phyloP scores from a whole-genome alignment of 2,888 invertebrate species.

The Heliothis peltigera region DNA sequence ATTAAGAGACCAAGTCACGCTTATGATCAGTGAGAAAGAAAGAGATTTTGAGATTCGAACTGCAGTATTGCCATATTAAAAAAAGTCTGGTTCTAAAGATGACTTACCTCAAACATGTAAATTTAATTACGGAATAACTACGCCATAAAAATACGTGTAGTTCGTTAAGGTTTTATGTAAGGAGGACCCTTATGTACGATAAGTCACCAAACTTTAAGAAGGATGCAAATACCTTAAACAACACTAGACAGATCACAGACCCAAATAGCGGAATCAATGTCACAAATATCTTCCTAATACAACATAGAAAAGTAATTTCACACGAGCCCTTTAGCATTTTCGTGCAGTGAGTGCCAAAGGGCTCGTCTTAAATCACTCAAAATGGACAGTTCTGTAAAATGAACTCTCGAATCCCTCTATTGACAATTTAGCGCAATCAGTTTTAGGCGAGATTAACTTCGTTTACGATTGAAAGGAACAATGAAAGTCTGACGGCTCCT shows the following conservation, averaged over 20 bases:
- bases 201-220: no score
- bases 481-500: conserved; percentile 37
- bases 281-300: neutral
- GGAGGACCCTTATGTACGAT: no score
- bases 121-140: no score
- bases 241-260: neutral
- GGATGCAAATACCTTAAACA: no score
- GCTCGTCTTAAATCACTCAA: conserved; percentile 4
- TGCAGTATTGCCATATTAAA: no score
- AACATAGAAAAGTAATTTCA: neutral
- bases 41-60: no score
- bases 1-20: conserved; percentile 10
- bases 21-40: no score
- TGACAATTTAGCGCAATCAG: conserved; percentile 55
- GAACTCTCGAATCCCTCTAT: conserved; percentile 25
- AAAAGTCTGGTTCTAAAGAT: no score
- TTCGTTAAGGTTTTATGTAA: no score
- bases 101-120: no score
- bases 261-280: neutral
- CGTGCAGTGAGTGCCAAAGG: no score
- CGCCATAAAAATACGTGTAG: no score
- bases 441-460: conserved; percentile 51
- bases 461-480: conserved; percentile 51
- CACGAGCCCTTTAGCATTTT: conserved; percentile 21
- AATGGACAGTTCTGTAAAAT: conserved; percentile 33